phyloP scores from a whole-genome alignment of 2,113 vertebrate species.

The Mobula birostris region DNA sequence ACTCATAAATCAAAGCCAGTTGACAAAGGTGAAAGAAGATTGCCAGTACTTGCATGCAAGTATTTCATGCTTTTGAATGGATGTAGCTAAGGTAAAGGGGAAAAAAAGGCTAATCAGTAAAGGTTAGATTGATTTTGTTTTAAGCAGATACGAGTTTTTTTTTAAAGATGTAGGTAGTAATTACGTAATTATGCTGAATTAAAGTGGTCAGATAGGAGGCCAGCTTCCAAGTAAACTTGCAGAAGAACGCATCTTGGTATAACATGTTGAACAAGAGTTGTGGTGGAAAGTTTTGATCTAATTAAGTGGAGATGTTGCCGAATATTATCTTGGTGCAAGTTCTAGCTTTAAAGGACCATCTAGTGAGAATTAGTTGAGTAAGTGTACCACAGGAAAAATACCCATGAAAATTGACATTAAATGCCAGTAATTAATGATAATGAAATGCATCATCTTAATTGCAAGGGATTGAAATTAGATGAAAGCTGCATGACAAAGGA shows the following conservation, averaged over 20 bases:
- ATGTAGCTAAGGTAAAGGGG: not conserved
- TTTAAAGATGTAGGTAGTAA: not conserved
- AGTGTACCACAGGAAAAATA: not conserved
- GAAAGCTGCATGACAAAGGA: not conserved
- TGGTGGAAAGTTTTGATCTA: not conserved
- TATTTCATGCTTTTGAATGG: not conserved
- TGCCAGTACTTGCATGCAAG: not conserved
- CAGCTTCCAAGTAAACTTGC: not conserved
- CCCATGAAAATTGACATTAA: not conserved
- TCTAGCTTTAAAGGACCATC: not conserved
- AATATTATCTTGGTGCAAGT: constrained; percentile 14
- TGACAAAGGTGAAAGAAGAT: not conserved
- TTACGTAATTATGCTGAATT: not conserved
- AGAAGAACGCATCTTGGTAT: constrained; percentile 3
- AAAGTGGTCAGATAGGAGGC: not conserved
- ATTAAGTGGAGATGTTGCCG: constrained; percentile 7
- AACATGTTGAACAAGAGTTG: not conserved
- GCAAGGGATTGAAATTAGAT: not conserved
- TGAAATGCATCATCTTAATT: not conserved
- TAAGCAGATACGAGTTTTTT: not conserved
- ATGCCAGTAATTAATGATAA: not conserved
- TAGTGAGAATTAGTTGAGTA: not conserved
- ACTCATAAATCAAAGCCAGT: not conserved
- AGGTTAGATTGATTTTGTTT: not conserved
- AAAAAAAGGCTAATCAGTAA: not conserved